Evolutionary conservation across 2,888 invertebrate genomes (phyloP).

Genomic region (Sinodicranocentrus sp.): DNA sequence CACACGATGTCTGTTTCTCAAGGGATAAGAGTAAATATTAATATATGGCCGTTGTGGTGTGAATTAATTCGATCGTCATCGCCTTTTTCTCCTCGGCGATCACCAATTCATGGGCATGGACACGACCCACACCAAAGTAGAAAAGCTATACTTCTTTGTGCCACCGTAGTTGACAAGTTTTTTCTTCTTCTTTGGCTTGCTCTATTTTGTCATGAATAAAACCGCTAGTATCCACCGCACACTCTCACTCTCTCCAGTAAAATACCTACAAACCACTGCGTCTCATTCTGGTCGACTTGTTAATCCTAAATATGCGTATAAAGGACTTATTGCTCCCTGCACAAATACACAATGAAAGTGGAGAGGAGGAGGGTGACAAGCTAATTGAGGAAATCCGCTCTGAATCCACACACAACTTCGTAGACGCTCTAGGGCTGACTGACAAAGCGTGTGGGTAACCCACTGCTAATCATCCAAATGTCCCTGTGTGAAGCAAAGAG

Average conservation of each 20-base stretch:
- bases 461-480: conserved; percentile 7
- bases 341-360: neutral
- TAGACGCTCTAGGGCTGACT: neutral
- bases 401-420: conserved; percentile 56
- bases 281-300: neutral
- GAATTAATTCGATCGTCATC: conserved; percentile 42
- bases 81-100: neutral
- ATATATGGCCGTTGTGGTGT: neutral
- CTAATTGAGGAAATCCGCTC: conserved; percentile 76
- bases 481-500: conserved; percentile 23
- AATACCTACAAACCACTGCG: neutral
- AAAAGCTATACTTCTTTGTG: neutral
- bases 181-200: neutral
- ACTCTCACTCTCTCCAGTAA: no score
- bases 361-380: conserved; percentile 54
- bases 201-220: neutral
- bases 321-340: neutral
- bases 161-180: conserved; percentile 44
- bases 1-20: no score
- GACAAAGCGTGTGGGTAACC: neutral
- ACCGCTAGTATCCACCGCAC: neutral
- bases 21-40: neutral
- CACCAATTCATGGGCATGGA: conserved; percentile 54
- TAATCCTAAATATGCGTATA: conserved; percentile 45
- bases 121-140: conserved; percentile 42